Conservation (phyloP, 2,888 invertebrate species). For the Eumacrocentrus americanus region DNA sequence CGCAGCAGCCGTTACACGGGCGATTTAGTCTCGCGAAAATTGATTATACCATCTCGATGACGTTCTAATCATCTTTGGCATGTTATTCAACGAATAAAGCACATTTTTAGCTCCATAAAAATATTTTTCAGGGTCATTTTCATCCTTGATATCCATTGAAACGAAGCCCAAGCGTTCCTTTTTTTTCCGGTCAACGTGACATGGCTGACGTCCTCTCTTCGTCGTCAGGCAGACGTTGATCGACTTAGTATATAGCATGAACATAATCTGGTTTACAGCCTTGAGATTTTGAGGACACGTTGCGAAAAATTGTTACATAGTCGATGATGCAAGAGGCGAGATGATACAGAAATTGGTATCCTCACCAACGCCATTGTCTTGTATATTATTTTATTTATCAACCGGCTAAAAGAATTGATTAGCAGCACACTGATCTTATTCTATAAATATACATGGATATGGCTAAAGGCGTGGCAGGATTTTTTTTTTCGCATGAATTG, state of each 20-base stretch:
- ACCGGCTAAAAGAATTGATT: too few species aligned
- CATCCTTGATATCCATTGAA: neutral
- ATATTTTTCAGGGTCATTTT: neutral
- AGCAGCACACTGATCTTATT: neutral
- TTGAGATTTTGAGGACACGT: too few species aligned
- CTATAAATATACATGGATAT: neutral
- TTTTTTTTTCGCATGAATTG: neutral
- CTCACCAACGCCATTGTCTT: neutral
- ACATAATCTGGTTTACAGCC: too few species aligned
- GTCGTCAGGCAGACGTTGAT: too few species aligned
- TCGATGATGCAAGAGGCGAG: neutral
- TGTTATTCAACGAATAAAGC: neutral
- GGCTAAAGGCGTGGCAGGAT: conserved; percentile 6
- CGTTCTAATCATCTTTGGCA: neutral
- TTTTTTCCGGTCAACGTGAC: too few species aligned
- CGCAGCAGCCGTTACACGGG: neutral
- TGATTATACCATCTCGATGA: neutral
- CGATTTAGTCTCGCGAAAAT: too few species aligned
- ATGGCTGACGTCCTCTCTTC: too few species aligned
- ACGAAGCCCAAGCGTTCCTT: neutral
- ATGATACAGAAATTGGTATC: neutral
- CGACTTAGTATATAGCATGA: too few species aligned
- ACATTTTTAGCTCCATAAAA: neutral
- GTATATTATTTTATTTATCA: too few species aligned
- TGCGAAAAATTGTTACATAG: neutral